These are phyloP conservation scores for Meriones unguiculatus DNA, from an alignment of 2,113 vertebrate genomes.

Conservation along the genomic window DNA sequence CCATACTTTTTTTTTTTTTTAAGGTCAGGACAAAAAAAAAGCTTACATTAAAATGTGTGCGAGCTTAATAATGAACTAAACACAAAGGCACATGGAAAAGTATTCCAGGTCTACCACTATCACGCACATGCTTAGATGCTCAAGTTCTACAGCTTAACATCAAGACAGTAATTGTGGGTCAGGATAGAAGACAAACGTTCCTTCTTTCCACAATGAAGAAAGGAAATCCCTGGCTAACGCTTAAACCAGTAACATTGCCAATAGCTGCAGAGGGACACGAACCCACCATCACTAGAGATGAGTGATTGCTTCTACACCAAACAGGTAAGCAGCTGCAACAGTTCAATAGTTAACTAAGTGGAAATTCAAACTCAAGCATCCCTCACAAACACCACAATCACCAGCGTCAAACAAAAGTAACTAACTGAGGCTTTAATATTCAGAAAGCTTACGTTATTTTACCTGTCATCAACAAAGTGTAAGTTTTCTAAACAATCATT, in stretches of 20 bases:
- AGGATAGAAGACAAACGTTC: not conserved
- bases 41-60: not conserved
- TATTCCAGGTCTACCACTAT: not conserved
- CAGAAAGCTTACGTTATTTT: conserved; percentile 19
- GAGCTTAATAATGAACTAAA: not conserved
- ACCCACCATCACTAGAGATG: not conserved
- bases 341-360: not conserved
- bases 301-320: not conserved
- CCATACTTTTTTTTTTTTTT: not conserved
- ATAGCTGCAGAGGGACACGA: not conserved
- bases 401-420: not conserved
- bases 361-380: not conserved
- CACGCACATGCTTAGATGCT: not conserved
- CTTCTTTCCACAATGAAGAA: conserved; percentile 17
- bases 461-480: conserved; percentile 16
- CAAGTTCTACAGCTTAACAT: not conserved
- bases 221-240: conserved; percentile 22
- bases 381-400: not conserved
- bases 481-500: conserved; percentile 26
- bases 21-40: conserved; percentile 20
- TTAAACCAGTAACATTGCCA: not conserved
- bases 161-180: conserved; percentile 1
- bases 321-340: not conserved
- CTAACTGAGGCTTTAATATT: not conserved
- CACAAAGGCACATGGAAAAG: not conserved